A percentile compares a stretch with the other conserved stretches of the same genome.
phyloP scores from a whole-genome alignment of 2,888 invertebrate genomes.

The Drosophila ezoana region DNA sequence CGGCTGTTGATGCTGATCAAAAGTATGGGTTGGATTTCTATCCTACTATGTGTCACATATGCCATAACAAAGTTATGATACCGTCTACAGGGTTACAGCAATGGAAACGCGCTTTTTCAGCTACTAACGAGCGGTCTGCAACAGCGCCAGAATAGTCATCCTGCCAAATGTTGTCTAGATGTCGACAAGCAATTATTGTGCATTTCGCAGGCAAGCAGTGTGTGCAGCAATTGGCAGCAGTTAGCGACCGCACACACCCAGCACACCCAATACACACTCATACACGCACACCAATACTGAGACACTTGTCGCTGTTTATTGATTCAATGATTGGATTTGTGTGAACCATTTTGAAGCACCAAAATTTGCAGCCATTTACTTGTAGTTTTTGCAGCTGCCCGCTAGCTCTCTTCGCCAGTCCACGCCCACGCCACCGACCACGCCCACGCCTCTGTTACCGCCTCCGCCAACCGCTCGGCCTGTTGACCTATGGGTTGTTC shows the following conservation, averaged over 20 bases:
- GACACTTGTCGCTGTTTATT: constrained; percentile 72
- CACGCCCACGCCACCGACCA: not conserved
- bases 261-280: constrained; percentile 19
- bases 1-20: too few species aligned
- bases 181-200: constrained; percentile 50
- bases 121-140: constrained; percentile 54
- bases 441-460: not conserved
- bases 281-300: constrained; percentile 12
- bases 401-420: constrained; percentile 4
- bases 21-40: too few species aligned
- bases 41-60: too few species aligned
- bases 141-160: constrained; percentile 28
- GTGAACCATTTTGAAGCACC: constrained; percentile 70
- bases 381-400: constrained; percentile 46
- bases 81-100: too few species aligned
- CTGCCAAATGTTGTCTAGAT: constrained; percentile 18
- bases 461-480: not conserved
- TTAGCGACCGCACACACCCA: constrained; percentile 35
- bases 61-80: too few species aligned
- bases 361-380: constrained; percentile 53
- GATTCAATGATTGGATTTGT: constrained; percentile 75
- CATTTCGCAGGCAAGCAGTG: constrained; percentile 43
- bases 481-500: constrained; percentile 48
- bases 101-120: constrained; percentile 28
- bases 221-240: constrained; percentile 59